Evolutionary conservation across 1,140 invertebrate genomes (phyloP), one percentile per base, ranked within the genome.

Genomic region (Phthorimaea operculella): DNA sequence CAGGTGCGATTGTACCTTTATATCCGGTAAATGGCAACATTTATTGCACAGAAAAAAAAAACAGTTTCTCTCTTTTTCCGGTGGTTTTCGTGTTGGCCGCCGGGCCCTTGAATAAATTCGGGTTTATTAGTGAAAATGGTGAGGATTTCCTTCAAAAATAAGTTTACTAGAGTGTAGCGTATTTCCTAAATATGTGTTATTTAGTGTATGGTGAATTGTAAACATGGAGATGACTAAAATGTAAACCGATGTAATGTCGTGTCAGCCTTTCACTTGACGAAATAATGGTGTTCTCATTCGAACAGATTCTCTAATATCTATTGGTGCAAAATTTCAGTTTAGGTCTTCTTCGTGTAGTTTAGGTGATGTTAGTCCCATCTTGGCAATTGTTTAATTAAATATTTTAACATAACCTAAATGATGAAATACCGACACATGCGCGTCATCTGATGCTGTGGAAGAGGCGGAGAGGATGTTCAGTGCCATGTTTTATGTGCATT

Each of bases 351-450:
- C n/a, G n/a, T n/a, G n/a, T n/a, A 28, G 21, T 28, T 28, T 28
- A 28, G 21, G 6, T 4, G 2, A 4, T 28, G 2, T 28, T 28
- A 28, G 21, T 28, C 21, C 2, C 21, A n/a, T n/a, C n/a, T n/a
- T n/a, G 21, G 21, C 21, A 28, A 28, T 28, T 28, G 21, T 28
- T 28, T n/a, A n/a, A 28, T 28, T 28, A 6, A 28, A 28, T 4
- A 28, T 6, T 28, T 28, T 2, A 2, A 28, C 48, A 9, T 65
- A 63, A 66, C 64, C 58, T 67, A 68, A 59, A 78, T 86, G 88
- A 89, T 89, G 88, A 89, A 80, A 83, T 68, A 75, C 66, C 63
- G 87, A 87, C 87, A 90, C 88, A 89, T 89, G 88, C 88, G 87
- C 88, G 87, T 89, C 87, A 89, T 89, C 86, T 89, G 88, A 89